A percentile compares a stretch with the other conserved stretches of the same genome.
These are phyloP conservation scores for Fragum fragum DNA, from an alignment of 2,888 invertebrate species.

Conservation along the genomic window DNA sequence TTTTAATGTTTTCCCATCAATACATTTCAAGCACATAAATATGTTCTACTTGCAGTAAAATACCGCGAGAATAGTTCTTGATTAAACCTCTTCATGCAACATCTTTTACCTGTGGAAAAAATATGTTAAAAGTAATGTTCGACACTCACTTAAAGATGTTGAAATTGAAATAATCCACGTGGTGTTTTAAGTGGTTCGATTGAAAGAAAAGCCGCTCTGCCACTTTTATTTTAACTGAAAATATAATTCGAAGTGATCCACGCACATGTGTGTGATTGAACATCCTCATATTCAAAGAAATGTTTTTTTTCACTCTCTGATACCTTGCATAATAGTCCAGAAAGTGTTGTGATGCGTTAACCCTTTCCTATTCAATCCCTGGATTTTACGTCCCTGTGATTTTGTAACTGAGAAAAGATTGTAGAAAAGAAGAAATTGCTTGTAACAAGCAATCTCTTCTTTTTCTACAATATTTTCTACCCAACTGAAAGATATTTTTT, in stretches of 20 bases:
- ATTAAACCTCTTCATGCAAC: not conserved
- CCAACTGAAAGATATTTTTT: too few species aligned
- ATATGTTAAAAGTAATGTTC: constrained; percentile 4
- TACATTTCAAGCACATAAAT: constrained; percentile 1
- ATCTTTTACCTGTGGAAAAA: constrained; percentile 2
- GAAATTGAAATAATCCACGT: constrained; percentile 1
- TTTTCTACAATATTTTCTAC: too few species aligned
- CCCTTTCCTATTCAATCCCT: too few species aligned
- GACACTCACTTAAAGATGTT: not conserved
- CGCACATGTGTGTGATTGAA: not conserved
- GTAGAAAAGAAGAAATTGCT: too few species aligned
- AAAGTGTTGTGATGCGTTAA: too few species aligned
- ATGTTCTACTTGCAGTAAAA: not conserved
- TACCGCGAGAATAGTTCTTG: not conserved
- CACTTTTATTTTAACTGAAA: constrained; percentile 4
- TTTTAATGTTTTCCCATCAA: constrained; percentile 6
- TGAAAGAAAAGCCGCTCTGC: not conserved
- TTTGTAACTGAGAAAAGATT: too few species aligned
- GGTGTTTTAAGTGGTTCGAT: constrained; percentile 1
- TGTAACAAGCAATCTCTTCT: too few species aligned
- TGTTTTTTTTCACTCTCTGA: too few species aligned
- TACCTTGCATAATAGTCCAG: too few species aligned
- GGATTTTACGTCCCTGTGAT: too few species aligned
- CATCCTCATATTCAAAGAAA: too few species aligned
- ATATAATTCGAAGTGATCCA: not conserved